Base-by-base conservation (phyloP, 2,888 invertebrate species). In the Drosophila planitibia region DNA sequence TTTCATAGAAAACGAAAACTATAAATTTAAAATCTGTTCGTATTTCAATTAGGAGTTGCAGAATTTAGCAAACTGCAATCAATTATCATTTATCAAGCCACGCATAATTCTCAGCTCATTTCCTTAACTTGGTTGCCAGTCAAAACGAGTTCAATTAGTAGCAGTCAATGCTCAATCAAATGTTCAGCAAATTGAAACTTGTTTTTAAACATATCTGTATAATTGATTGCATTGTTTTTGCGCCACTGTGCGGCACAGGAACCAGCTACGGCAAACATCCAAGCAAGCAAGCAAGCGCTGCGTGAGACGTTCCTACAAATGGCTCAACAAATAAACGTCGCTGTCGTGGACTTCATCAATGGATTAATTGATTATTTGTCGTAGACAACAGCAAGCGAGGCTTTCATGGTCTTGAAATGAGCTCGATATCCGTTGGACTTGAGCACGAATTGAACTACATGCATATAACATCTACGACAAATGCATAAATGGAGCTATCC, bases 301-400 rank as follows among this genome's bases (percentile, higher is more conserved):
- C 85, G 79, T 70, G 74, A 76, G 82, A 76, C 79, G 52, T 82
- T 82, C 74, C 82, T 74, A 86, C 82, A 80, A 85, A 88, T 86
- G 86, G 83, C 53, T 60, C 65, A 81, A 82, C 83, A 89, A 90
- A 78, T 79, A 87, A 90, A 89, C 89, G 61, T 79, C 77, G 75
- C 63, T 72, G 85, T 87, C 90, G 84, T 90, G 87, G 87, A 82
- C 89, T 83, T 82, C 83, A 86, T 90, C 89, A 90, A 88, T 90
- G 84, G 90, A 92, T 91, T 91, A 91, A 92, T 91, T 91, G 91
- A 92, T 92, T 91, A 90, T 85, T 89, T 89, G 89, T 87, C 84
- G 79, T 72, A 72, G 79, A 58, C 67, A 73, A 77, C 76, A 62
- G 59, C 52, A 41, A 66, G 41, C 68, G 52, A 61, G 67, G 60